These are phyloP conservation scores for Pyrrhosoma nymphula DNA, from an alignment of 2,888 invertebrate genomes.

Conservation along the genomic window DNA sequence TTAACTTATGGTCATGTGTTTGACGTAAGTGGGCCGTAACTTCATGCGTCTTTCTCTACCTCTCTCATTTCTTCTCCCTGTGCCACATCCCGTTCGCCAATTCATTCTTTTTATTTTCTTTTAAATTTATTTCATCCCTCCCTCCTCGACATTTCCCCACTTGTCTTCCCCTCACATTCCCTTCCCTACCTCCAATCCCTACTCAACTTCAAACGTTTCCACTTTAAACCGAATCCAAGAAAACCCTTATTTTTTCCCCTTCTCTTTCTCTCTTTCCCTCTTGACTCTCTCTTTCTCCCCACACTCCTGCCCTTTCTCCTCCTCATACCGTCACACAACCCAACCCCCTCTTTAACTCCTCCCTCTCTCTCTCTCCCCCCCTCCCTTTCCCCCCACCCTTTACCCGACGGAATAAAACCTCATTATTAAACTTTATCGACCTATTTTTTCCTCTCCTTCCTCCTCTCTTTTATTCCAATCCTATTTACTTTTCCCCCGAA, in stretches of 20 bases:
- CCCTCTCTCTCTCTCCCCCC: not conserved
- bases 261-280: not conserved
- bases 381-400: not conserved
- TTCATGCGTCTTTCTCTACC: not conserved
- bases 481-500: slow-evolving; percentile 41
- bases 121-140: not conserved
- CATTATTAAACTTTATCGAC: slow-evolving; percentile 63
- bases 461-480: not conserved
- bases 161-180: not conserved
- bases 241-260: not conserved
- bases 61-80: not conserved
- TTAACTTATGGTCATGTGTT: too few relatives aligned
- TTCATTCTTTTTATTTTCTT: not conserved
- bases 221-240: not conserved
- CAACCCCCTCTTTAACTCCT: too few relatives aligned
- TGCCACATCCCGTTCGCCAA: not conserved
- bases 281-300: not conserved
- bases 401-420: not conserved
- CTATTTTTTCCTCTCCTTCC: not conserved
- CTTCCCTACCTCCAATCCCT: not conserved
- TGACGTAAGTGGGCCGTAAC: not conserved
- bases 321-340: not conserved
- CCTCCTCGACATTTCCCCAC: not conserved
- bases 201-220: not conserved
- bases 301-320: not conserved